Base-by-base conservation (phyloP, 2,888 invertebrate species). In the Lithodes maja region DNA sequence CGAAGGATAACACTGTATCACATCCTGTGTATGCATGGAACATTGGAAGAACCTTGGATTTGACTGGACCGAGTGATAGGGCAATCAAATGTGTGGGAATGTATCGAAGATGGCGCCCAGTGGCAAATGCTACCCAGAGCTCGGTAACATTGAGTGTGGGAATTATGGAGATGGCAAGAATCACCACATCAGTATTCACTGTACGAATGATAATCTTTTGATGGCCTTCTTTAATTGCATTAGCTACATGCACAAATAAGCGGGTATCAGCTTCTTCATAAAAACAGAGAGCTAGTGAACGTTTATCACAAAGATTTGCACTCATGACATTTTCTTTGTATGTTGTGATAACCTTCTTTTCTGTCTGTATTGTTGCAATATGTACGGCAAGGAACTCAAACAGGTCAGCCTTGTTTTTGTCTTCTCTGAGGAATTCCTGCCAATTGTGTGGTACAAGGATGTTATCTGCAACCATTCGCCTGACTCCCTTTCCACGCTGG, bases 341-440 rank as follows among this genome's bases (percentile, higher is more conserved):
- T 61, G 61, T 61, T 61, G 61, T 61, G 61, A 61, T 0, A 61
- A 12, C 61, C 61, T 61, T 61, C 33, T 75, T 9, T 75, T 75
- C 33, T 12, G n/a, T n/a, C 49, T 75, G 75, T 12, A 75, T 75
- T 9, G 75, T 33, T n/a, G 17, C 17, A 75, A 75, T n/a, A 74
- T 15, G 75, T 49, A 75, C 17, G 9, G 75, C 75, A 75, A 75
- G 7, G 75, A 75, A 9, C 75, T 75, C 75, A 75, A 75, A 75
- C 33, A 2, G 75, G 75, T 75, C 75, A n/a, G 2, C 17, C 75
- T 75, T 75, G 75, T 75, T 83, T 83, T 71, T 83, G 83, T 71
- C 83, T 9, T 55, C 83, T 49, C 71, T 54, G 17, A 75, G 83
- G 15, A 83, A 83, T 33, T 83, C 17, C 83, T 83, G 71, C 83